These are phyloP conservation scores for Stenurella melanura DNA, from an alignment of 2,888 invertebrate genomes.

Conservation along the genomic window DNA sequence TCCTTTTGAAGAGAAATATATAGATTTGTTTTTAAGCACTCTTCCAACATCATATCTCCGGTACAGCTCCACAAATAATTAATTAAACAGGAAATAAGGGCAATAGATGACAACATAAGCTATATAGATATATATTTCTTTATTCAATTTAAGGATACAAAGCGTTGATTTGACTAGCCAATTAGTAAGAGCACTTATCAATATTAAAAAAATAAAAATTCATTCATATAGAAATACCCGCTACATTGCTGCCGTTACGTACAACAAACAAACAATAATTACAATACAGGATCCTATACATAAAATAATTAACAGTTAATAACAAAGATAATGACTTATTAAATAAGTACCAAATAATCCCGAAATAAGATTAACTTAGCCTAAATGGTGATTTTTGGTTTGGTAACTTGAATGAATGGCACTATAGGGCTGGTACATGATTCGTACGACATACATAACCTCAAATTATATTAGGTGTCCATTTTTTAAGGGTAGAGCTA, in stretches of 20 bases:
- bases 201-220: conserved; percentile 37
- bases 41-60: too few relatives aligned
- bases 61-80: too few relatives aligned
- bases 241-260: conserved; percentile 16
- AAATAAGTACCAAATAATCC: conserved; percentile 22
- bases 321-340: background rate
- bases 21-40: too few relatives aligned
- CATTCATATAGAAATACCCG: conserved; percentile 22
- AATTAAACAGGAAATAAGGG: background rate
- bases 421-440: background rate
- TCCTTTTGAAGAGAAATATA: too few relatives aligned
- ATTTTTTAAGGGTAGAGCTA: too few relatives aligned
- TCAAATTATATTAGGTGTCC: background rate
- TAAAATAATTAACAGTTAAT: conserved; percentile 5
- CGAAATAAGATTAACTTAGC: conserved; percentile 4
- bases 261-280: conserved; percentile 8
- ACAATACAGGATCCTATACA: background rate
- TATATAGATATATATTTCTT: conserved; percentile 38
- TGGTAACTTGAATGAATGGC: conserved; percentile 22
- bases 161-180: conserved; percentile 56
- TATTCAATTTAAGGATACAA: conserved; percentile 39
- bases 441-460: background rate
- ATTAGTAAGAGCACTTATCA: conserved; percentile 55
- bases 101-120: background rate
- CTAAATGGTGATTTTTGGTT: conserved; percentile 10